Evolutionary conservation across 2,113 vertebrate species (phyloP).

Genomic region (Hydropotes inermis): DNA sequence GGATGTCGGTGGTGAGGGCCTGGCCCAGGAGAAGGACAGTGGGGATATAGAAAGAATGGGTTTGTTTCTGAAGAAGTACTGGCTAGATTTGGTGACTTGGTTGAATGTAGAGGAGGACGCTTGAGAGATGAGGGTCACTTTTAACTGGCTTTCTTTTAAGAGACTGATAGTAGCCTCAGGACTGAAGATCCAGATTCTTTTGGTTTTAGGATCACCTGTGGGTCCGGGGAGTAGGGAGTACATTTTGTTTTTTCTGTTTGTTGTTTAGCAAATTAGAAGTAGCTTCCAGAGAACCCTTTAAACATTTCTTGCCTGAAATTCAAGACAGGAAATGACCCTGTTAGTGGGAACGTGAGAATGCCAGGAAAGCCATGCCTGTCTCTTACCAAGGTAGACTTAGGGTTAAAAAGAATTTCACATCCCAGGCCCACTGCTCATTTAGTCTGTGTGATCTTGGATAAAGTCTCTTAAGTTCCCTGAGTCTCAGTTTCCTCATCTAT

Average conservation of each 20-base stretch:
- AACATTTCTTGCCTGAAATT: not conserved
- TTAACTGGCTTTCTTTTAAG: not conserved
- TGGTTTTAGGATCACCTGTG: not conserved
- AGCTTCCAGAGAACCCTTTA: not conserved
- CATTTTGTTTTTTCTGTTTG: slow-evolving; percentile 5
- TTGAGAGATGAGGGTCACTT: not conserved
- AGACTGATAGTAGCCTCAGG: not conserved
- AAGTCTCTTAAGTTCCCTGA: not conserved
- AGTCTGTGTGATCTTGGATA: not conserved
- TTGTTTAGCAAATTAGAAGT: slow-evolving; percentile 27
- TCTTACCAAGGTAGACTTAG: not conserved
- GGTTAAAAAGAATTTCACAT: not conserved
- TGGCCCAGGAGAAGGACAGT: not conserved
- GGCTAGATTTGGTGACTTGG: not conserved
- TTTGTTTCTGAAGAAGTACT: not conserved
- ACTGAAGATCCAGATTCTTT: not conserved
- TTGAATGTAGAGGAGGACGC: not conserved
- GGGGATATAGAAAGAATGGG: not conserved
- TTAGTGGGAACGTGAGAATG: not conserved
- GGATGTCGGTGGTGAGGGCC: not conserved
- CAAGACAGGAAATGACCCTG: not conserved
- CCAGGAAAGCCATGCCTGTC: not conserved
- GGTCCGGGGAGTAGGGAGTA: not conserved
- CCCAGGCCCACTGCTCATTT: not conserved
- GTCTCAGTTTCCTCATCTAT: not conserved